Conservation (phyloP, 2,888 invertebrate genomes). For the Mythimna albipuncta region DNA sequence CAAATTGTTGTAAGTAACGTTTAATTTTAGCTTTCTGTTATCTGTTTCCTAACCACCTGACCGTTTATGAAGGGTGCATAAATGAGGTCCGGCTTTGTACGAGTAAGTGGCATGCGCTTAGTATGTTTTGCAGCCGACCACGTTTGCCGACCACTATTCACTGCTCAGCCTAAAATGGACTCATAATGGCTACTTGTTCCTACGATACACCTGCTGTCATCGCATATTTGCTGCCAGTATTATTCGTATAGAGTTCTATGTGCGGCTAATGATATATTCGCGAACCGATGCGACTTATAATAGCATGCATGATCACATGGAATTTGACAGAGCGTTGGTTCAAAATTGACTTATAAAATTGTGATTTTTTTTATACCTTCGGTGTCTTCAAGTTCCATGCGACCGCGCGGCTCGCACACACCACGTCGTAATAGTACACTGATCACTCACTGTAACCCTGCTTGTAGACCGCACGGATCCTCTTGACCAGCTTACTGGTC, state of each 20-base stretch:
- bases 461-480: constrained; percentile 88
- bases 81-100: constrained; percentile 80
- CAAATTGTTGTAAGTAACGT: constrained; percentile 42
- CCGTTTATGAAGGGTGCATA: constrained; percentile 89
- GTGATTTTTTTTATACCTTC: constrained; percentile 54
- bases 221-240: constrained; percentile 83
- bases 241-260: constrained; percentile 79
- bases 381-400: constrained; percentile 65
- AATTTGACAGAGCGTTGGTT: constrained; percentile 68
- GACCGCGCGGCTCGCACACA: constrained; percentile 61
- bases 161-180: constrained; percentile 88
- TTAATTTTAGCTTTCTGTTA: constrained; percentile 58
- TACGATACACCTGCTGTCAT: constrained; percentile 86
- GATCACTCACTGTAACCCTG: constrained; percentile 88
- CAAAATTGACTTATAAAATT: constrained; percentile 41
- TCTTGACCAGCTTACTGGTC: constrained; percentile 83
- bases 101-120: constrained; percentile 72
- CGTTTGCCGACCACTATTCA: constrained; percentile 82
- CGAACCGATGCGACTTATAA: constrained; percentile 58
- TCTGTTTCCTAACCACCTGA: constrained; percentile 81
- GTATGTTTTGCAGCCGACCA: constrained; percentile 83
- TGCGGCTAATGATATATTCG: constrained; percentile 61
- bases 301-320: constrained; percentile 72
- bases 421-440: constrained; percentile 63
- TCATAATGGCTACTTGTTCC: constrained; percentile 88